Percentiles rank a stretch among this genome's conserved stretches.
Conservation (phyloP, 2,113 vertebrate genomes). For the Gallinago jamesoni region DNA sequence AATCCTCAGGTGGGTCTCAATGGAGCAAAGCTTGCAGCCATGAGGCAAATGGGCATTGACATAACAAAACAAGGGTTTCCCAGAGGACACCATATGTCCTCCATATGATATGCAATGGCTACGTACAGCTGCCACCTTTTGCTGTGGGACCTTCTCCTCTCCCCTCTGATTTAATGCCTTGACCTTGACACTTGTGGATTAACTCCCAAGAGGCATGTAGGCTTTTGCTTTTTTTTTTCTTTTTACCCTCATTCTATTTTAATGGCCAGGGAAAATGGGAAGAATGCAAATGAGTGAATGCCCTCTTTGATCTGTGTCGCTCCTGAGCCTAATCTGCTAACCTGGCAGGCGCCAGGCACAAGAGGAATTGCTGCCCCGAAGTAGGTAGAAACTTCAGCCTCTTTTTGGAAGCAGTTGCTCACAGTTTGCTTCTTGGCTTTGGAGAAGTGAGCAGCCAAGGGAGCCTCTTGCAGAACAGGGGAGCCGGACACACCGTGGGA, state of each 20-base stretch:
- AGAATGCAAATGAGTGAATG: constrained; percentile 60
- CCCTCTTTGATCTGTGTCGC: background rate
- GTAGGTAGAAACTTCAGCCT: background rate
- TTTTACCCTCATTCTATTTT: background rate
- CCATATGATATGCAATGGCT: rapidly evolving
- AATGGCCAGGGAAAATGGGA: background rate
- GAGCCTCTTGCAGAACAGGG: background rate
- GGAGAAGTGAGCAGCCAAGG: background rate
- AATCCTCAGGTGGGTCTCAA: rapidly evolving
- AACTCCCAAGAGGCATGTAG: background rate
- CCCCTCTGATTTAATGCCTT: background rate
- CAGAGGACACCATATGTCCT: too few species aligned
- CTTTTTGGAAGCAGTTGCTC: background rate
- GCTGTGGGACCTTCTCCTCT: background rate
- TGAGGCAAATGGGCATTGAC: too few species aligned
- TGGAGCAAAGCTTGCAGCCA: background rate
- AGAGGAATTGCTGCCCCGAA: background rate
- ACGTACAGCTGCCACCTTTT: background rate
- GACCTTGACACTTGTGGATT: background rate
- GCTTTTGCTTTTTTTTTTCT: background rate
- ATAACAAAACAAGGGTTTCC: too few species aligned
- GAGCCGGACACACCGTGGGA: background rate
- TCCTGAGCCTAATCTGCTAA: constrained; percentile 30
- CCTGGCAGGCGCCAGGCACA: constrained; percentile 31
- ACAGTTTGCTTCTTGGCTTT: background rate